Evolutionary conservation across 2,113 vertebrate genomes (phyloP).

Genomic region (Eretmochelys imbricata): DNA sequence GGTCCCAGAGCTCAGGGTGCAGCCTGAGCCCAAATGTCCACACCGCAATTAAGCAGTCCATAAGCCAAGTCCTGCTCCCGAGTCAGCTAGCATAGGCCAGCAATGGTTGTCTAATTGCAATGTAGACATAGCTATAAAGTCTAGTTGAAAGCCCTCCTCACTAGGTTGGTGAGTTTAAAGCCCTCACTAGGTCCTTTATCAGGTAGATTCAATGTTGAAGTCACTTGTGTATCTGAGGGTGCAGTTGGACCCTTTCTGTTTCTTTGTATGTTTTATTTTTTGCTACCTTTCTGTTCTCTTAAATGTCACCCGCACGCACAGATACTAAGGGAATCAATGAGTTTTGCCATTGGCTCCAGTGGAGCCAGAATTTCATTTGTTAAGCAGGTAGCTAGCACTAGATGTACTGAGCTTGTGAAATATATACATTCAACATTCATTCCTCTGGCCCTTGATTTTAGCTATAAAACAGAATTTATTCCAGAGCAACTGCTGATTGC

Average conservation of each 20-base stretch:
- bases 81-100: no score
- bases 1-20: no score
- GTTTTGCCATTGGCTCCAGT: neutral
- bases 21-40: no score
- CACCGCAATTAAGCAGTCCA: no score
- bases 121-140: no score
- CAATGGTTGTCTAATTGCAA: no score
- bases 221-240: neutral
- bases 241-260: accelerated
- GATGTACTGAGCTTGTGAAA: neutral
- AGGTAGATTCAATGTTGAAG: neutral
- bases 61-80: no score
- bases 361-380: neutral
- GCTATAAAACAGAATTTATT: neutral
- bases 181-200: neutral
- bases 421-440: neutral
- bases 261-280: neutral
- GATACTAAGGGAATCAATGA: neutral
- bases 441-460: neutral
- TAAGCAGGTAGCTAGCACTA: neutral
- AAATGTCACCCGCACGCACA: no score
- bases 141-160: no score
- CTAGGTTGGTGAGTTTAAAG: no score
- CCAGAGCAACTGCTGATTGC: neutral
- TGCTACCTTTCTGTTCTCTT: no score